These are phyloP conservation scores for Gibbula magus DNA, from an alignment of 2,888 invertebrate genomes.

Conservation along the genomic window DNA sequence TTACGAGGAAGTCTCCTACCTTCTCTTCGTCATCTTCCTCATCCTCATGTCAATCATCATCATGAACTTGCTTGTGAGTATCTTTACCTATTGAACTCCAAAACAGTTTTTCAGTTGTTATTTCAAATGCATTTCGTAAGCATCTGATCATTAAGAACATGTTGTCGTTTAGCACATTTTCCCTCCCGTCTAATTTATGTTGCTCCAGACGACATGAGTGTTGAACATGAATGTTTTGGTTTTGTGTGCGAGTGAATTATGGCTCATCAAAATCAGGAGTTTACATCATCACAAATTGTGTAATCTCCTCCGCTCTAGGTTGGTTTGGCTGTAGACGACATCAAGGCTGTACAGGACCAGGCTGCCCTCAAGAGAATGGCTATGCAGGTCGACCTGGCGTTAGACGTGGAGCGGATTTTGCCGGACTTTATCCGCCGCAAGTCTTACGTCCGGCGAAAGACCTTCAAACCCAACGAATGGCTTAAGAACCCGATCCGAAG, in stretches of 20 bases:
- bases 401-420: conserved; percentile 75
- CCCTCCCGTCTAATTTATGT: background rate
- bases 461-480: conserved; percentile 70
- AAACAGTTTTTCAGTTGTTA: background rate
- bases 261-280: too few relatives aligned
- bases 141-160: too few relatives aligned
- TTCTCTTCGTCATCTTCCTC: conserved; percentile 74
- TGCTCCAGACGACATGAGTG: background rate
- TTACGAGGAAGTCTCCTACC: conserved; percentile 71
- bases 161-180: background rate
- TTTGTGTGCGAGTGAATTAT: too few relatives aligned
- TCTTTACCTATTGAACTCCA: background rate
- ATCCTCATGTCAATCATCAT: conserved; percentile 73
- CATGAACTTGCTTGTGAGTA: conserved; percentile 75
- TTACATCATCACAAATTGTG: background rate
- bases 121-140: background rate
- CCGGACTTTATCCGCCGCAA: conserved; percentile 73
- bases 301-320: conserved; percentile 60
- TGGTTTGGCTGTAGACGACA: conserved; percentile 78
- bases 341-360: conserved; percentile 77
- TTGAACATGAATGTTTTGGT: background rate
- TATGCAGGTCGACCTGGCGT: conserved; percentile 75
- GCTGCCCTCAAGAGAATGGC: conserved; percentile 75
- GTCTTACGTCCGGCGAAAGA: conserved; percentile 65
- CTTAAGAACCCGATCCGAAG: conserved; percentile 45